Evolutionary conservation across 64 coral and sea anemone genomes (phyloP).

Genomic region (Actinia equina): DNA sequence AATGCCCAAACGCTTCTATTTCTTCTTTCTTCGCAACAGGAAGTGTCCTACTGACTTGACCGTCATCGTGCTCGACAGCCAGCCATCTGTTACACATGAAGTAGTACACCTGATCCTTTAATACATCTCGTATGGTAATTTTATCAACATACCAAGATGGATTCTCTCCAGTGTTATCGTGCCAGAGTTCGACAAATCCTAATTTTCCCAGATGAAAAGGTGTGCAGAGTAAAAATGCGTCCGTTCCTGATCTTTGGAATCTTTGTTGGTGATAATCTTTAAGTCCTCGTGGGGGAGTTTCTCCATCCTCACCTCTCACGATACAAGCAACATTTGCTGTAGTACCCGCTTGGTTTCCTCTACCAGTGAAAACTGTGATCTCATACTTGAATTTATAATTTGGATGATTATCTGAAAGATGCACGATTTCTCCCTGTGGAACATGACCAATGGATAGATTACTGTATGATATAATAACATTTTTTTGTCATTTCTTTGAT

Average conservation of each 20-base stretch:
- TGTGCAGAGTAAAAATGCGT: slow-evolving; percentile 61
- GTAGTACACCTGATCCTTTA: slow-evolving; percentile 47
- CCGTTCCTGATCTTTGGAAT: slow-evolving; percentile 73
- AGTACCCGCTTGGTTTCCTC: slow-evolving; percentile 45
- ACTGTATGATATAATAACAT: too few species aligned
- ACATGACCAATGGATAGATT: not conserved
- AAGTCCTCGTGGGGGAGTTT: slow-evolving; percentile 35
- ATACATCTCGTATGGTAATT: slow-evolving; percentile 58
- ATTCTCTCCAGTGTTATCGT: slow-evolving; percentile 66
- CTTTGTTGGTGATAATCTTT: slow-evolving; percentile 42
- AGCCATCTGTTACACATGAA: slow-evolving; percentile 84
- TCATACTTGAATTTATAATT: slow-evolving; percentile 57
- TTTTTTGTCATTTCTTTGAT: too few species aligned
- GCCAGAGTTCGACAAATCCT: slow-evolving; percentile 57
- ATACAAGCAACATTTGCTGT: slow-evolving; percentile 60
- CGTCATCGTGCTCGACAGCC: slow-evolving; percentile 74
- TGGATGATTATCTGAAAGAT: slow-evolving; percentile 45
- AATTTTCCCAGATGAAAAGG: slow-evolving; percentile 67
- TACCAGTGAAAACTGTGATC: slow-evolving; percentile 68
- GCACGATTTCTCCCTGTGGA: slow-evolving; percentile 39
- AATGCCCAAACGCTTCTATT: slow-evolving; percentile 45
- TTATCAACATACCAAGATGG: slow-evolving; percentile 81
- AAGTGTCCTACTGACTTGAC: slow-evolving; percentile 54
- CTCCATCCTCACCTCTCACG: slow-evolving; percentile 55
- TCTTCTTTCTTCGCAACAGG: slow-evolving; percentile 39